Percentiles rank a stretch among this genome's conserved stretches.
Evolutionary conservation across 1,140 invertebrate species (phyloP).

Genomic region (Lithobius niger): DNA sequence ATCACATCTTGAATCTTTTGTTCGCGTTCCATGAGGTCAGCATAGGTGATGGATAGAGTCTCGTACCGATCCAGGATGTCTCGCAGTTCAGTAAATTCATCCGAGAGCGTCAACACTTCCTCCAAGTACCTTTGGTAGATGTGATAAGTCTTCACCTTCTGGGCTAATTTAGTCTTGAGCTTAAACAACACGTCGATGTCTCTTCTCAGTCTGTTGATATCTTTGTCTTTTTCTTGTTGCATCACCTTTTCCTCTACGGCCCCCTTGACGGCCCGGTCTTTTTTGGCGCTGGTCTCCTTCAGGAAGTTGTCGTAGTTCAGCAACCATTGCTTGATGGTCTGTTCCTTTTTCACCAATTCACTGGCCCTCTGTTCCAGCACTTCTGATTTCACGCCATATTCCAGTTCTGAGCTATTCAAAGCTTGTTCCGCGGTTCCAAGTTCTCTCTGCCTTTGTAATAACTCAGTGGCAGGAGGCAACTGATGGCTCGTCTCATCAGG

Average conservation of each 20-base stretch:
- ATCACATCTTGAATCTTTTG: constrained; percentile 5
- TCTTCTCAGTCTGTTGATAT: constrained; percentile 13
- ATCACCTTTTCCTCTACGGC: constrained; percentile 5
- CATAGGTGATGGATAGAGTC: constrained; percentile 11
- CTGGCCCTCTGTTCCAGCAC: not conserved
- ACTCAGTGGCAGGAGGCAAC: too few relatives aligned
- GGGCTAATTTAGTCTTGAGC: constrained; percentile 7
- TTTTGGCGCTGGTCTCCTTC: constrained; percentile 9
- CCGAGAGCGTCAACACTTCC: constrained; percentile 10
- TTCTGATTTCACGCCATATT: not conserved
- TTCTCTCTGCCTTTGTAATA: too few relatives aligned
- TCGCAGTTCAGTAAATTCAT: constrained; percentile 17
- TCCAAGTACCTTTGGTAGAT: constrained; percentile 18
- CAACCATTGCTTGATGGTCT: not conserved
- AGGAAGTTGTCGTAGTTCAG: not conserved
- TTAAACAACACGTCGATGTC: constrained; percentile 9
- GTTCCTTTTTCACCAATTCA: constrained; percentile 5
- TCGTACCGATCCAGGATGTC: constrained; percentile 18
- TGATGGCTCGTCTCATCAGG: too few relatives aligned
- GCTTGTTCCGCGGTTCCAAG: too few relatives aligned
- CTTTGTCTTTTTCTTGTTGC: constrained; percentile 3
- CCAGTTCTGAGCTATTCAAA: too few relatives aligned
- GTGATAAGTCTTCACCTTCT: constrained; percentile 11
- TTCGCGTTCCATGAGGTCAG: not conserved
- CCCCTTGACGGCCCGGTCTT: constrained; percentile 11